These are phyloP conservation scores for Nymphalis polychloros DNA, from an alignment of 2,888 invertebrate species.

Conservation along the genomic window DNA sequence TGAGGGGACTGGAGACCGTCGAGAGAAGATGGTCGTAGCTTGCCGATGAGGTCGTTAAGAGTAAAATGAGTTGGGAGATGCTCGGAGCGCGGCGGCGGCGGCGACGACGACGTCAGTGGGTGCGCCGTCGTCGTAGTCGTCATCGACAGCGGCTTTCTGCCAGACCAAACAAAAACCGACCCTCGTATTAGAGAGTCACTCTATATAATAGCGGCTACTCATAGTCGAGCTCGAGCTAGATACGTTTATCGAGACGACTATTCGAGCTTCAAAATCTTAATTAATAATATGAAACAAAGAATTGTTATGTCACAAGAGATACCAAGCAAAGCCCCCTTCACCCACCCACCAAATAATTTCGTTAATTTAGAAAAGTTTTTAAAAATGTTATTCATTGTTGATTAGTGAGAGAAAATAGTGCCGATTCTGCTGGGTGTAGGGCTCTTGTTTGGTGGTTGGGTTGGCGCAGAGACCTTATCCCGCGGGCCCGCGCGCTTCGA, in stretches of 20 bases:
- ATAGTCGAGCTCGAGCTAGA: conserved; percentile 23
- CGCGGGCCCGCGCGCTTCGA: conserved; percentile 73
- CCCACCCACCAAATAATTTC: conserved; percentile 80
- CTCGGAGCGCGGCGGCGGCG: conserved; percentile 78
- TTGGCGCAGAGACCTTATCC: conserved; percentile 79
- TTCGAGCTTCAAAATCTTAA: conserved; percentile 12
- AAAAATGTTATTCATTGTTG: conserved; percentile 27
- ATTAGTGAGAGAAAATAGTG: conserved; percentile 40
- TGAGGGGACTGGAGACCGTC: conserved; percentile 77
- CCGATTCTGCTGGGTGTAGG: conserved; percentile 77
- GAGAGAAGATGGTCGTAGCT: conserved; percentile 76
- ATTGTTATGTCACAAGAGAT: conserved; percentile 60
- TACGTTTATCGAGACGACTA: conserved; percentile 22
- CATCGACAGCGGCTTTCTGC: conserved; percentile 80
- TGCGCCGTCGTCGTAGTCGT: conserved; percentile 82
- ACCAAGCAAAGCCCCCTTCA: conserved; percentile 83
- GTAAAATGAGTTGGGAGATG: conserved; percentile 79
- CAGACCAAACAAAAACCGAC: conserved; percentile 56
- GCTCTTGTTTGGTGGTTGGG: conserved; percentile 82
- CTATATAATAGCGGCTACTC: conserved; percentile 28
- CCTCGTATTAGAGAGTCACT: conserved; percentile 67
- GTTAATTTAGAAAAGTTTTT: conserved; percentile 58
- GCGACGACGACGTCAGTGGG: conserved; percentile 80
- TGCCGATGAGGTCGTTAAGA: conserved; percentile 80
- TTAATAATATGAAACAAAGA: conserved; percentile 31